phyloP scores from a whole-genome alignment of 2,797 vertebrate genomes.

The Rallus crepitans region DNA sequence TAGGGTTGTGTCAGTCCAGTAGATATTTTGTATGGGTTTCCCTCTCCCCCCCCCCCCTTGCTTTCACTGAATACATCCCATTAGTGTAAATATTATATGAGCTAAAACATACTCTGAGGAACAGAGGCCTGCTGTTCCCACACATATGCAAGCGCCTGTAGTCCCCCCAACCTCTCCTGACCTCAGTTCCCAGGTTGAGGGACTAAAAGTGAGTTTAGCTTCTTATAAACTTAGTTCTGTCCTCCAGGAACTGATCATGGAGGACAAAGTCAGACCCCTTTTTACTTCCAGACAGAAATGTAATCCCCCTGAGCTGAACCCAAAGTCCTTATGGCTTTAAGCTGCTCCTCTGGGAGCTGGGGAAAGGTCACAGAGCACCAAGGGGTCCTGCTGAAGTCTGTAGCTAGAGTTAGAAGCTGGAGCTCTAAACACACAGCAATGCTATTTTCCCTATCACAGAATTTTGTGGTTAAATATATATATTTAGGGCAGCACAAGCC shows the following conservation, averaged over 20 bases:
- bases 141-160: not conserved
- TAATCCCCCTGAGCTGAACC: not conserved
- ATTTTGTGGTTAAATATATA: not conserved
- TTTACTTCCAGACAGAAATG: not conserved
- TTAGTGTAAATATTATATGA: not conserved
- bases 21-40: not conserved
- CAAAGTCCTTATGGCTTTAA: not conserved
- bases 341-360: not conserved
- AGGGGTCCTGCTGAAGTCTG: not conserved
- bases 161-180: not conserved
- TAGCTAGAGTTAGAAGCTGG: not conserved
- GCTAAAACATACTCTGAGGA: not conserved
- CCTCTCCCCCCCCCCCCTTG: fast-evolving
- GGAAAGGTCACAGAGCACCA: not conserved
- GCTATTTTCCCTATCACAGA: not conserved
- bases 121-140: not conserved
- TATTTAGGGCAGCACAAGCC: not conserved
- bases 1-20: not conserved
- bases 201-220: not conserved
- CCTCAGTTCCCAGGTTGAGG: not conserved
- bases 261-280: not conserved
- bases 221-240: not conserved
- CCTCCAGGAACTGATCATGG: not conserved
- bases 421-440: not conserved
- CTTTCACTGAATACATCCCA: not conserved